Evolutionary conservation across 92 coral and sea anemone genomes (phyloP), one percentile per base, ranked within the genome.

Genomic region (Montipora capitata): DNA sequence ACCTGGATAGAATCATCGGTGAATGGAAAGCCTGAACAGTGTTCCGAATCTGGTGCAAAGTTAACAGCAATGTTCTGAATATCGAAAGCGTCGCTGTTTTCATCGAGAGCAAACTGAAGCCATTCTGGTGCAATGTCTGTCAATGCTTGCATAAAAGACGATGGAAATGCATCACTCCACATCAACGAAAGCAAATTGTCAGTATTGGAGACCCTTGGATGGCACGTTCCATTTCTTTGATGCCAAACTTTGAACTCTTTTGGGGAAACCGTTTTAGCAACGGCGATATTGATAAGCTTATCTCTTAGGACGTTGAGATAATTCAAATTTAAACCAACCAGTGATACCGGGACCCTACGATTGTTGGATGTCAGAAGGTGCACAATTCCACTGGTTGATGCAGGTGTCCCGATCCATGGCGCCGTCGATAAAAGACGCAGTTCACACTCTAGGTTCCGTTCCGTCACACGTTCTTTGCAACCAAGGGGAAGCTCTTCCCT

Each of bases 401-500:
- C 56, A 27, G 83, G 79, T 0, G 3, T 67, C 56, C 88, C 72
- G 15, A 48, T 65, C 94, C 94, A 91, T 9, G 56, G 63, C 5
- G 45, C 49, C 12, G 91, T 86, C 17, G 94, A 86, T 16, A 88
- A 44, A 13, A 91, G 68, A 40, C 87, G 83, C 43, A 80, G 2
- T 16, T 80, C 71, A 18, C 94, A 91, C 4, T 83, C 35, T 8
- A 80, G 56, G 4, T 2, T 6, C 2, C 45, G 17, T 14, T 27
- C 44, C 38, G 67, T 54, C 38, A 42, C 52, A 17, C 42, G 40
- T 79, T 84, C 76, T n/a, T 80, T 59, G 70, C 85, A 85, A 4
- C 94, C 94, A 17, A 38, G 17, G 14, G 91, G 94, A 10, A 91
- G 79, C 73, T 81, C 94, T 12, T 49, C 76, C 59, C 75, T 91